Percentiles rank a stretch among this genome's conserved stretches.
Evolutionary conservation across 2,113 vertebrate species (phyloP).

Genomic region (Amia ocellicauda): DNA sequence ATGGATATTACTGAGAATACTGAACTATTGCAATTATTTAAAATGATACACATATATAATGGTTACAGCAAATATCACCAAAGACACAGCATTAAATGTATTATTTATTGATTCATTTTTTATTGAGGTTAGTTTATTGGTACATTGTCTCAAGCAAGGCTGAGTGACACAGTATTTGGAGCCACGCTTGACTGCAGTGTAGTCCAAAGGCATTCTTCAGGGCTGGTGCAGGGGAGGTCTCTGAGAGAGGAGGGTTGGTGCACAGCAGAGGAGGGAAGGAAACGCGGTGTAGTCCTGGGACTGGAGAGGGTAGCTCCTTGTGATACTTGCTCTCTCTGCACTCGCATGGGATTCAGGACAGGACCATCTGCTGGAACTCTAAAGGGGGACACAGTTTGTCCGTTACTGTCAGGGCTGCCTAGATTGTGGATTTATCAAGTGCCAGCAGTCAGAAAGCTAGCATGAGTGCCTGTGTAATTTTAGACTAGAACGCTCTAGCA

Average conservation of each 20-base stretch:
- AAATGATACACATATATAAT: no score
- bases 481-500: no score
- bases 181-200: constrained; percentile 16
- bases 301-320: constrained; percentile 20
- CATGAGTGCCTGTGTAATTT: no score
- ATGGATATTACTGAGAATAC: no score
- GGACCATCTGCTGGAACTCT: constrained; percentile 92
- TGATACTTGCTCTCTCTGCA: constrained; percentile 17
- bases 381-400: constrained; percentile 39
- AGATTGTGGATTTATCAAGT: no score
- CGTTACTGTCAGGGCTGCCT: no score
- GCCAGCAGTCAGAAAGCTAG: no score
- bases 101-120: constrained; percentile 46
- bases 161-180: constrained; percentile 17
- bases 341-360: constrained; percentile 66
- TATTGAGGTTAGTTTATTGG: constrained; percentile 32
- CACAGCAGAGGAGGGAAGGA: constrained; percentile 15
- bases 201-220: constrained; percentile 36
- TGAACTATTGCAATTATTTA: no score
- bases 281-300: constrained; percentile 29
- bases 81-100: no score
- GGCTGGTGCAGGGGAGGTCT: constrained; percentile 17
- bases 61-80: no score
- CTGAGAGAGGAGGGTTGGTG: constrained; percentile 28
- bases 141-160: constrained; percentile 6